Conservation (phyloP, 1,140 invertebrate genomes). For the Nebria ingens region DNA sequence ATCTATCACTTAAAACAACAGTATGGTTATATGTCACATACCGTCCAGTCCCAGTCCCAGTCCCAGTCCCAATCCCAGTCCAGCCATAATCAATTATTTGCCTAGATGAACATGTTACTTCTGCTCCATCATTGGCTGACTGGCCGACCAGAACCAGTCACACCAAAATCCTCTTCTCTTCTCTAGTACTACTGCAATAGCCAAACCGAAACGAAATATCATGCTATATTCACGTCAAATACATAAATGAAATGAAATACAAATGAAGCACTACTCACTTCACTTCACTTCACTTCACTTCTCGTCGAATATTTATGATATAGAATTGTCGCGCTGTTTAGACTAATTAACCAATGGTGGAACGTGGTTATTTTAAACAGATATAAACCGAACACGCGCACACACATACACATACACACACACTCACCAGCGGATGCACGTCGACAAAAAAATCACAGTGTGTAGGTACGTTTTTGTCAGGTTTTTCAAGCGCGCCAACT, state of each 20-base stretch:
- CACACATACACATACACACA: too few species aligned
- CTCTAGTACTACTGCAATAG: too few species aligned
- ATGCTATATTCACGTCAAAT: slow-evolving; percentile 3
- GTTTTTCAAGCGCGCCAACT: background rate
- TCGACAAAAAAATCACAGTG: background rate
- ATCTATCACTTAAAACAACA: slow-evolving; percentile 9
- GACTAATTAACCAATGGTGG: background rate
- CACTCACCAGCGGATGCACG: background rate
- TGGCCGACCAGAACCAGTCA: background rate
- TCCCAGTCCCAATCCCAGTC: background rate
- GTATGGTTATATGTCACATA: too few species aligned
- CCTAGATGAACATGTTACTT: slow-evolving; percentile 8
- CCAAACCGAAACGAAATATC: too few species aligned
- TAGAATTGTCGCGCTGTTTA: background rate
- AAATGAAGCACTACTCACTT: slow-evolving; percentile 1
- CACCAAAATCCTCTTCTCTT: too few species aligned
- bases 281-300: too few species aligned
- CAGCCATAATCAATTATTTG: slow-evolving; percentile 9
- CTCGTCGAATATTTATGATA: slow-evolving; percentile 2
- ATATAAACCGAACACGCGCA: too few species aligned
- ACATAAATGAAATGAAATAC: background rate
- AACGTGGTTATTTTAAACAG: too few species aligned
- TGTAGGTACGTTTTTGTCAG: background rate
- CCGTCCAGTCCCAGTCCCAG: too few species aligned
- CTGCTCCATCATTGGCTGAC: background rate